phyloP scores from a whole-genome alignment of 2,888 invertebrate species.

The Rhogogaster chlorosoma region DNA sequence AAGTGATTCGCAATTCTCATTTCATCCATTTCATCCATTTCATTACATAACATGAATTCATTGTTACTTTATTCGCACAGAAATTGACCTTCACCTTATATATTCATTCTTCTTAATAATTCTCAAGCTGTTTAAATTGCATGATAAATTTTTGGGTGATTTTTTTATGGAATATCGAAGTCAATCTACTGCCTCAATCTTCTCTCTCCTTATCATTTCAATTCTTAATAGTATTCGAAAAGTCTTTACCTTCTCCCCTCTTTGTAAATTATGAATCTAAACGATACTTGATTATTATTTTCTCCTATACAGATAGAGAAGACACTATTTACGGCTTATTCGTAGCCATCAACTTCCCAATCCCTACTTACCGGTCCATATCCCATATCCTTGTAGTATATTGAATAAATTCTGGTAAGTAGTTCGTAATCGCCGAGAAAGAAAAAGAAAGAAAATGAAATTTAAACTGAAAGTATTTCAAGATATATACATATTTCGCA shows the following conservation, averaged over 20 bases:
- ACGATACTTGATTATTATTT: not conserved
- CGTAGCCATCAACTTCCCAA: not conserved
- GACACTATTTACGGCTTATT: conserved; percentile 3
- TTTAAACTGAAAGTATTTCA: not conserved
- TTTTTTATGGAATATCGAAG: not conserved
- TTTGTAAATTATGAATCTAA: not conserved
- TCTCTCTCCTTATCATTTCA: not conserved
- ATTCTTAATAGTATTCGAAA: not conserved
- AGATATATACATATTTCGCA: not conserved
- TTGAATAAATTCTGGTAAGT: conserved; percentile 10
- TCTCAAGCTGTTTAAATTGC: not conserved
- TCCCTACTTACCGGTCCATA: not conserved
- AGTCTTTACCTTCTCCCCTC: not conserved
- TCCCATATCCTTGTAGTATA: conserved; percentile 5
- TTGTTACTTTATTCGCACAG: not conserved
- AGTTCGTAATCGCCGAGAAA: not conserved
- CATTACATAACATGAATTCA: not conserved
- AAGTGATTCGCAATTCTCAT: not conserved
- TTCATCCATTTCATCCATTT: not conserved
- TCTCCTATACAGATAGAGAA: conserved; percentile 3
- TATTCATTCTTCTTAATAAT: not conserved
- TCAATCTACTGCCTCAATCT: not conserved
- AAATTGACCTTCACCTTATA: not conserved
- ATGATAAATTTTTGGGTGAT: not conserved
- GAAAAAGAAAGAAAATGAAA: not conserved